Conservation (phyloP, 2,797 vertebrate species). For the Miopithecus talapoin region DNA sequence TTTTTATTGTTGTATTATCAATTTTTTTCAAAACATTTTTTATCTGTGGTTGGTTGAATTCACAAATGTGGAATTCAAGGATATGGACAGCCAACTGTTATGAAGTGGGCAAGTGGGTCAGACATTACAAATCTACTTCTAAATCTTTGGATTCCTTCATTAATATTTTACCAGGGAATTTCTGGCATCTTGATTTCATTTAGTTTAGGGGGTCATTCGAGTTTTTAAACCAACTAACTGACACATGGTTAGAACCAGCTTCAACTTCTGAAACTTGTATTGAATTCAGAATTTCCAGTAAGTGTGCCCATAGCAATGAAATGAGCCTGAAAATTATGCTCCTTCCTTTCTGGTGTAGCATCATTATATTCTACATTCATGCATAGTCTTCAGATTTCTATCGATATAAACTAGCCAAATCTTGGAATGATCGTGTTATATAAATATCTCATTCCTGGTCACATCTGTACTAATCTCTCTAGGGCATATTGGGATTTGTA, state of each 20-base stretch:
- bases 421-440: not conserved
- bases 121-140: not conserved
- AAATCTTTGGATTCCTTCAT: not conserved
- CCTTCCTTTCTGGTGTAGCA: not conserved
- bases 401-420: not conserved
- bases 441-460: not conserved
- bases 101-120: not conserved
- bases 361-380: not conserved
- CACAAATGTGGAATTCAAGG: not conserved
- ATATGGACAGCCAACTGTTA: not conserved
- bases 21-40: not conserved
- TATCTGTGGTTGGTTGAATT: not conserved
- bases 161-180: not conserved
- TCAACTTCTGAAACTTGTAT: not conserved
- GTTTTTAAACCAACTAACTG: not conserved
- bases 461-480: not conserved
- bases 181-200: not conserved
- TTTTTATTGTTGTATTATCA: not conserved
- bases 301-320: not conserved
- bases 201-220: not conserved
- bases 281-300: not conserved
- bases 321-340: not conserved
- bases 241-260: not conserved
- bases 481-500: not conserved
- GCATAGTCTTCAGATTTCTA: not conserved